Evolutionary conservation across 2,888 invertebrate genomes (phyloP), one percentile per base, ranked within the genome.

Genomic region (Tetranychus truncatus): DNA sequence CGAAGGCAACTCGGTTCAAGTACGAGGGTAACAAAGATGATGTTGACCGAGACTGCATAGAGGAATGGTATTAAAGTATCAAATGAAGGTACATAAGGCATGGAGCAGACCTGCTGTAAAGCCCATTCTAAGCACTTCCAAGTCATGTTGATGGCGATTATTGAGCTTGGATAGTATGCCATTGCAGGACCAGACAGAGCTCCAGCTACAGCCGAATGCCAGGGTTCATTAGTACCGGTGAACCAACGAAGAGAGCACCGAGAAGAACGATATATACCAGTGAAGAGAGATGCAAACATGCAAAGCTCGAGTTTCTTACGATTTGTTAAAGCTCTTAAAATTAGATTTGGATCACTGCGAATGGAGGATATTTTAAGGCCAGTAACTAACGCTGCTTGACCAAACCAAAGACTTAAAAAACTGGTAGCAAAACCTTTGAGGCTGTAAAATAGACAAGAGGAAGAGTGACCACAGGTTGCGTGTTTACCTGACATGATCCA

Each of bases 71-170:
- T 69, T 5, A 46, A n/a, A 9, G 45, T 45, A 18, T 74, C 69
- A 34, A 18, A 20, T 69, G 20, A 24, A 21, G 34, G 20, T 1
- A 11, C 11, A 21, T 69, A 69, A 11, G 21, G 21, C 5, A 11
- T 18, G 21, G 7, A 24, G 11, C 34, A 20, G 11, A 11, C 69
- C 11, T 24, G 20, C 11, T 69, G 21, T 24, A 69, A 11, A 11
- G 69, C n/a, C 20, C 34, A 69, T 86, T 92, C 91, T 67, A 90
- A 84, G 72, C 88, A 86, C 84, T 92, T 92, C 89, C 91, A 91
- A 83, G 90, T 86, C 7, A 89, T 87, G 82, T 91, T 92, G 45
- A 91, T 84, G n/a, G 91, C 88, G 74, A 91, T 86, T 0, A 90
- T 89, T 69, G 88, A 88, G 80, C 89, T 89, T 55, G 89, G 89